Evolutionary conservation across 2,797 vertebrate species (phyloP).

Genomic region (Periparus ater): DNA sequence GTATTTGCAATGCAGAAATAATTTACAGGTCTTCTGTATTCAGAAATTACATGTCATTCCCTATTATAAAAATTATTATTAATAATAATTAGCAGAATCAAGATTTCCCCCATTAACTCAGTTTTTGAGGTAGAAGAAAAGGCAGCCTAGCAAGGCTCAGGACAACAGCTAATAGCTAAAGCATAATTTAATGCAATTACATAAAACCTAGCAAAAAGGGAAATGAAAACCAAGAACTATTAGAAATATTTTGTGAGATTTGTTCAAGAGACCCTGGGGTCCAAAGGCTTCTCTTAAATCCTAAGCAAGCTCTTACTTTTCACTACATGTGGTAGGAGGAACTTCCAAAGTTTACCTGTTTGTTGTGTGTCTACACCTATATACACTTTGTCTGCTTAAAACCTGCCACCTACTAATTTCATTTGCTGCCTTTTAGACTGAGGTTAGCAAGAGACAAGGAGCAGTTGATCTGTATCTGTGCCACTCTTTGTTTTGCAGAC

Average conservation of each 20-base stretch:
- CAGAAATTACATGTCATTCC: neutral
- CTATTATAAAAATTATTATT: neutral
- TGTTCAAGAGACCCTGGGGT: neutral
- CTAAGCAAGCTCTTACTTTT: neutral
- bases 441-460: neutral
- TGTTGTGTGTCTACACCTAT: neutral
- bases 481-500: neutral
- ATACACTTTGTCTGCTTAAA: neutral
- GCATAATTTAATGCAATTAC: neutral
- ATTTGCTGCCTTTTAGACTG: neutral
- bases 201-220: neutral
- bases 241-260: neutral
- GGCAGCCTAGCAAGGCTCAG: neutral
- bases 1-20: neutral
- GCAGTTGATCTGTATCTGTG: neutral
- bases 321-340: neutral
- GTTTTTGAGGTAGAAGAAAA: neutral
- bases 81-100: neutral
- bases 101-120: neutral
- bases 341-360: neutral
- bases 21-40: neutral
- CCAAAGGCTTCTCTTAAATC: neutral
- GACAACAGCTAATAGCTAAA: neutral
- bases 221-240: neutral
- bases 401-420: neutral